Evolutionary conservation across 2,888 invertebrate genomes (phyloP), one percentile per base, ranked within the genome.

Genomic region (Calameuta pallipes): DNA sequence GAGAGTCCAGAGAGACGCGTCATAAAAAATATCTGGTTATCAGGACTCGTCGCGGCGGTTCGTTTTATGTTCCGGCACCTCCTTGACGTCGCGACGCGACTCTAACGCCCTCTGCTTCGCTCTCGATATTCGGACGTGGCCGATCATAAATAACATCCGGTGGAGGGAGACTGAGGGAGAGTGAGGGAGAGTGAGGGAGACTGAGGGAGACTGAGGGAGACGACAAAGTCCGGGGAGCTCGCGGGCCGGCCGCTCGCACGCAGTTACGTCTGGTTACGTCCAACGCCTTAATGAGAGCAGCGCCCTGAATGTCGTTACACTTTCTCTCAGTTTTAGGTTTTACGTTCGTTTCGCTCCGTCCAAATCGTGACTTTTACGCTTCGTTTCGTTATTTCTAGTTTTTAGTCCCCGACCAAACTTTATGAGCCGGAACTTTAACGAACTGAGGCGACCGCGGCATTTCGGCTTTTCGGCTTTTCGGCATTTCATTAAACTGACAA

Each of bases 341-440:
- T 74, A 75, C 69, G 56, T 37, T 68, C 76, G 73, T 69, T 31
- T 73, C 76, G 35, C 76, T 13, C 12, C 15, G 11, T 41, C 37
- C 37, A 37, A 80, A 75, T 76, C 83, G 78, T 77, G 81, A 86
- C 82, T 86, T 86, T 87, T 84, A 85, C 80, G 82, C 80, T 80
- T 80, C 80, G 76, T 87, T 88, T 85, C 85, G 88, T 88, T 86
- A 88, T 84, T 85, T 83, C 79, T 80, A 82, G 81, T 79, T 78
- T 81, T 84, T 80, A 68, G 70, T 75, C 75, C 74, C 76, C 82
- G 75, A 76, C 80, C 76, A 82, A 80, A 71, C 33, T 87, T 87
- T 86, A 88, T 83, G 85, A 78, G 75, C 81, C 84, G 84, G 80
- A 87, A 89, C 87, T 84, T 84, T 82, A 81, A 85, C 84, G 83